These are phyloP conservation scores for Cyclophora punctaria DNA, from an alignment of 2,888 invertebrate species.

Conservation along the genomic window DNA sequence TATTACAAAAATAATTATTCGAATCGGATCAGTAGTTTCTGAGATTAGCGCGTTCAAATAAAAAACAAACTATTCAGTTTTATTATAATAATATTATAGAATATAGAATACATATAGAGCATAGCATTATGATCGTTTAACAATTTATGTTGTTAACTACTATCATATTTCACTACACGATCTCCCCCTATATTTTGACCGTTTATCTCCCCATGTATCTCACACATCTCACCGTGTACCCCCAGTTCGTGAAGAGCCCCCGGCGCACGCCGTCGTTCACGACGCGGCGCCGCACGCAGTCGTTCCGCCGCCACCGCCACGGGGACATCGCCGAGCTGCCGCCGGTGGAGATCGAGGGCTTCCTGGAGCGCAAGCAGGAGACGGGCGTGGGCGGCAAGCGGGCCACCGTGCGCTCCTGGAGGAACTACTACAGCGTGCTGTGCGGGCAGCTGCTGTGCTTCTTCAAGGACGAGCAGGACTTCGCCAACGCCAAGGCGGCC, in stretches of 20 bases:
- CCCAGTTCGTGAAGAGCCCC: conserved; percentile 82
- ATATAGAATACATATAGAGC: not conserved
- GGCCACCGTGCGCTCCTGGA: conserved; percentile 97
- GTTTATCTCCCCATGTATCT: no score
- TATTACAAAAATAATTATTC: no score
- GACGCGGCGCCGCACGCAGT: conserved; percentile 90
- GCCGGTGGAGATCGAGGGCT: conserved; percentile 91
- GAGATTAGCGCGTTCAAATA: no score
- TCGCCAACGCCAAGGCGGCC: conserved; percentile 89
- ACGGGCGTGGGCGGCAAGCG: conserved; percentile 94
- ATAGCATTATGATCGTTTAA: not conserved
- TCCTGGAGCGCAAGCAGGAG: conserved; percentile 95
- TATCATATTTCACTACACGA: no score
- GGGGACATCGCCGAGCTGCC: conserved; percentile 80
- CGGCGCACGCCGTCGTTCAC: conserved; percentile 97
- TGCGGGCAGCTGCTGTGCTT: conserved; percentile 98
- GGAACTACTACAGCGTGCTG: conserved; percentile 93
- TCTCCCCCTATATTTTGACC: not conserved
- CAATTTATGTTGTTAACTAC: no score
- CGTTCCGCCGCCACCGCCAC: conserved; percentile 84
- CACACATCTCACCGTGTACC: no score
- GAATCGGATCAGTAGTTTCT: no score
- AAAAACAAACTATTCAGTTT: no score
- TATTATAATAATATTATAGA: no score
- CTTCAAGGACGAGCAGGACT: conserved; percentile 96